A percentile compares a stretch with the other conserved stretches of the same genome.
These are phyloP conservation scores for Tetropium fuscum DNA, from an alignment of 2,888 invertebrate genomes.

Conservation along the genomic window DNA sequence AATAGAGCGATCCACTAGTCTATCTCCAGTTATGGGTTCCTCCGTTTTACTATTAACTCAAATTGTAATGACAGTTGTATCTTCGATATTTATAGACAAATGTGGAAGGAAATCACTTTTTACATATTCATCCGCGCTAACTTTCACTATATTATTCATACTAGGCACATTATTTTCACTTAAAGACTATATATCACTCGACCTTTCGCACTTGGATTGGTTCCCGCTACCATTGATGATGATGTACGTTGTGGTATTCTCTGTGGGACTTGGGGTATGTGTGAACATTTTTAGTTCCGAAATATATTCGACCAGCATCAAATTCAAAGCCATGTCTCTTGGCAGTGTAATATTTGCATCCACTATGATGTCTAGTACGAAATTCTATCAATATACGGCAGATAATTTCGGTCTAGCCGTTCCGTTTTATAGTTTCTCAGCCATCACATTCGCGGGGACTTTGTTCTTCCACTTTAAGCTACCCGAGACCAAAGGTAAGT, in stretches of 20 bases:
- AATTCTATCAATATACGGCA: slow-evolving; percentile 53
- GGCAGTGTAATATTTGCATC: slow-evolving; percentile 49
- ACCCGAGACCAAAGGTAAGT: slow-evolving; percentile 57
- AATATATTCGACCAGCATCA: slow-evolving; percentile 57
- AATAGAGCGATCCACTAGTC: slow-evolving; percentile 54
- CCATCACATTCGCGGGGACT: slow-evolving; percentile 47
- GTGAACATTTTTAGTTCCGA: slow-evolving; percentile 53
- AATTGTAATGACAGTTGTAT: slow-evolving; percentile 52
- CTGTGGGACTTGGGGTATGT: slow-evolving; percentile 49
- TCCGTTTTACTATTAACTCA: slow-evolving; percentile 66
- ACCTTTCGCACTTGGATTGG: slow-evolving; percentile 48
- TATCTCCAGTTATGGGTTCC: slow-evolving; percentile 59
- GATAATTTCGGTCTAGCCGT: slow-evolving; percentile 52
- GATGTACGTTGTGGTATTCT: slow-evolving; percentile 50
- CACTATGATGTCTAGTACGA: slow-evolving; percentile 47
- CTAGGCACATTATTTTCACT: slow-evolving; percentile 52
- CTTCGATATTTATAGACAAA: slow-evolving; percentile 55
- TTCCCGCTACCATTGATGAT: slow-evolving; percentile 53
- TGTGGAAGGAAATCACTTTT: slow-evolving; percentile 53
- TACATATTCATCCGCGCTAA: slow-evolving; percentile 48
- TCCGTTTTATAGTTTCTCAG: slow-evolving; percentile 53
- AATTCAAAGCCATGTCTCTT: slow-evolving; percentile 52
- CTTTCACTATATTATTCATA: slow-evolving; percentile 45
- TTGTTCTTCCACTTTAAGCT: slow-evolving; percentile 53
- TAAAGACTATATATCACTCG: slow-evolving; percentile 42